Conservation (phyloP, 1,140 invertebrate genomes). For the Dryas iulia region DNA sequence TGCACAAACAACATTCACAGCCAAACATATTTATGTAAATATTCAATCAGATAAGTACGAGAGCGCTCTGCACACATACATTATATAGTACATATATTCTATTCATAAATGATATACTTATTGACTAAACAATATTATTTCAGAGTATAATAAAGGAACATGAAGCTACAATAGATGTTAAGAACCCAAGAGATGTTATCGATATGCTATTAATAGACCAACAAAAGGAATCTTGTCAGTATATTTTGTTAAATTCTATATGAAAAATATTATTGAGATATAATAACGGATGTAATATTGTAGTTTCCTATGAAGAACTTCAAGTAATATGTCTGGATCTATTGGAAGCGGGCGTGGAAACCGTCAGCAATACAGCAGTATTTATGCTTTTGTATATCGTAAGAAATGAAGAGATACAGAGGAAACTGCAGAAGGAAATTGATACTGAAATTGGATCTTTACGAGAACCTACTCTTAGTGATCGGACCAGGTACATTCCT, state of each 20-base stretch:
- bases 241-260: background rate
- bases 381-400: conserved; percentile 84
- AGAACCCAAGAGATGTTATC: conserved; percentile 84
- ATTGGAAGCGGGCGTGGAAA: conserved; percentile 86
- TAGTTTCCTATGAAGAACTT: conserved; percentile 83
- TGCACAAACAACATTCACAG: too few species aligned
- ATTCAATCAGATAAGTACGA: too few species aligned
- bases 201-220: conserved; percentile 83
- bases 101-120: background rate
- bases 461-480: conserved; percentile 81
- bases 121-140: conserved; percentile 30
- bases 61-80: background rate
- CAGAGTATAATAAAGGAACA: conserved; percentile 82
- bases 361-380: conserved; percentile 84
- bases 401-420: conserved; percentile 84
- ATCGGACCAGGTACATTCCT: conserved; percentile 80
- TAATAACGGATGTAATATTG: conserved; percentile 5
- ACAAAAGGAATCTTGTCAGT: conserved; percentile 47
- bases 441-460: conserved; percentile 83
- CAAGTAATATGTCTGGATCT: conserved; percentile 85
- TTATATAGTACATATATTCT: background rate
- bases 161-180: conserved; percentile 70
- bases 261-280: background rate
- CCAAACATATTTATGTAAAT: too few species aligned
- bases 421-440: conserved; percentile 85